Conservation (phyloP, 2,888 invertebrate genomes). For the Vandiemenella viatica region DNA sequence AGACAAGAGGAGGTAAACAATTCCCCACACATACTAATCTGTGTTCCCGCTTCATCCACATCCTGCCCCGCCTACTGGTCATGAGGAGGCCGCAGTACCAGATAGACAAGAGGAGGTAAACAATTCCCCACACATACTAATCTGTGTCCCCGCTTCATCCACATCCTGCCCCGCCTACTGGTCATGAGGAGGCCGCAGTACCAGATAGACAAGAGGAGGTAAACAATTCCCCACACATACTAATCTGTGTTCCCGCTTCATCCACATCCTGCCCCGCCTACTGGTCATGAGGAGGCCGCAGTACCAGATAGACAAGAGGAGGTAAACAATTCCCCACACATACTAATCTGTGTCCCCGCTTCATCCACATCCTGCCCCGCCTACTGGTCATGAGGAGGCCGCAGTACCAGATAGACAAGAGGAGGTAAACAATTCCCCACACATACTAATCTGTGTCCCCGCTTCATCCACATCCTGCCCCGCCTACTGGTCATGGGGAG, state of each 20-base stretch:
- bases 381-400: constrained; percentile 82
- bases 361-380: constrained; percentile 89
- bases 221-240: too few relatives aligned
- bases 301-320: constrained; percentile 34
- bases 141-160: constrained; percentile 50
- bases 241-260: constrained; percentile 39
- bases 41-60: constrained; percentile 63
- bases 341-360: constrained; percentile 82
- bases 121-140: not conserved
- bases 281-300: constrained; percentile 78
- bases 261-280: constrained; percentile 86
- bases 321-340: too few relatives aligned
- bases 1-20: constrained; percentile 22
- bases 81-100: constrained; percentile 65
- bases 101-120: constrained; percentile 24
- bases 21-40: not conserved
- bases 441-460: too few relatives aligned
- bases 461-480: constrained; percentile 93
- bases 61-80: constrained; percentile 81
- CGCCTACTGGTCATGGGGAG: constrained; percentile 84
- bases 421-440: not conserved
- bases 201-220: constrained; percentile 26
- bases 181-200: constrained; percentile 73
- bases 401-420: constrained; percentile 37
- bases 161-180: constrained; percentile 83